Base-by-base conservation (phyloP, 2,888 invertebrate genomes). In the Thysanoteuthis rhombus region DNA sequence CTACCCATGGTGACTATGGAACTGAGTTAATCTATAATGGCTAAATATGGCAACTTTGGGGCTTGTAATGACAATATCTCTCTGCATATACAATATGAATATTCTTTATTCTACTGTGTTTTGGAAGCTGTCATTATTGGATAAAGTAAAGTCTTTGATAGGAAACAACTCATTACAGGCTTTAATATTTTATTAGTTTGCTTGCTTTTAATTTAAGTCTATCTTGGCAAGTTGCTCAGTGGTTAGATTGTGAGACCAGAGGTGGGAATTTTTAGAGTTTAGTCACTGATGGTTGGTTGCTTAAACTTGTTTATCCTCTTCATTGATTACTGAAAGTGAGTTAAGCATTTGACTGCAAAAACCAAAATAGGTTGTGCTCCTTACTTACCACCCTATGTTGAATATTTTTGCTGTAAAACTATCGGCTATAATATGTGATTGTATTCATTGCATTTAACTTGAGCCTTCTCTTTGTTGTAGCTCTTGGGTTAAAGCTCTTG, bases 1-100 rank as follows among this genome's bases (percentile, higher is more conserved):
- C 58, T 75, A 75, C n/a, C 75, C 75, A 75, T 36, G n/a, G 75
- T 75, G n/a, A 16, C 75, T 75, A 75, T 12, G 36, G 75, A n/a
- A 75, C 75, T 75, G n/a, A 75, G n/a, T 75, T 75, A 75, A 75
- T 75, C 75, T 75, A 75, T 75, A 75, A 75, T 75, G 75, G 75
- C 75, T 75, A 75, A 75, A 75, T 75, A 75, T 75, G 75, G 75
- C 75, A 75, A 36, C 75, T 75, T 75, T 75, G n/a, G n/a, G 12
- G 75, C n/a, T 75, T 75, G 16, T 75, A 75, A 75, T 75, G 75
- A 75, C 75, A 75, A 75, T 75, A 75, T 75, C 75, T 75, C 75
- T 75, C 75, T 75, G 75, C 75, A 75, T n/a, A 75, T 1, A n/a
- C n/a, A 75, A 75, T 75, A 36, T 36, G 12, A 12, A 75, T 75